These are phyloP conservation scores for Hypothenemus hampei DNA, from an alignment of 1,140 invertebrate species.

Conservation along the genomic window DNA sequence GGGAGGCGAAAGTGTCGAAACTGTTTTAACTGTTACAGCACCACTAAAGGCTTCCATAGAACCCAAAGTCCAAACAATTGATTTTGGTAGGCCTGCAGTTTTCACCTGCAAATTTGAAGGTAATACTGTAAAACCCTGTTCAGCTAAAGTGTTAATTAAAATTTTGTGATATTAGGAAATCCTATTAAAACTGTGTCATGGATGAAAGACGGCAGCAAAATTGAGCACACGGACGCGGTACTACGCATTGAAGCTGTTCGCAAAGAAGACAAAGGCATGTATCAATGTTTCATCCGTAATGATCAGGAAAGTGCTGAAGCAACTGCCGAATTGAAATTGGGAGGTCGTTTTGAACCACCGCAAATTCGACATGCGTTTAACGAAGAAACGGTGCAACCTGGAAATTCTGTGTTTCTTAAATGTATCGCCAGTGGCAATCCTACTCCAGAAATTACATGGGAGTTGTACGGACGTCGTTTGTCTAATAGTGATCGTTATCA, in stretches of 20 bases:
- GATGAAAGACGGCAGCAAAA: constrained; percentile 86
- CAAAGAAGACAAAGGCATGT: constrained; percentile 96
- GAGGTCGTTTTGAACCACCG: constrained; percentile 86
- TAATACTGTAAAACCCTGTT: constrained; percentile 46
- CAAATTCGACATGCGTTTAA: constrained; percentile 81
- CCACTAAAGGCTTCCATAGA: constrained; percentile 82
- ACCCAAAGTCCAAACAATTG: constrained; percentile 84
- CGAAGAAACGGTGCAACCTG: constrained; percentile 82
- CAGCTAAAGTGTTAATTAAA: neutral
- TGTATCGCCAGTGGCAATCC: constrained; percentile 82
- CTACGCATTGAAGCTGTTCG: constrained; percentile 84
- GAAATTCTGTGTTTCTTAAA: constrained; percentile 61
- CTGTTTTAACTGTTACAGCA: constrained; percentile 86
- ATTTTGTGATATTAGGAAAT: constrained; percentile 32
- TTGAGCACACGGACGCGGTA: constrained; percentile 71
- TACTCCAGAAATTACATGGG: constrained; percentile 91
- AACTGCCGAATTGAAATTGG: constrained; percentile 86
- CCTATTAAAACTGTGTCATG: constrained; percentile 68
- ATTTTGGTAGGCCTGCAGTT: constrained; percentile 84
- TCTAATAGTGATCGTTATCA: constrained; percentile 73
- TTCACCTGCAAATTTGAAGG: constrained; percentile 88
- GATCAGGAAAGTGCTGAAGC: constrained; percentile 91
- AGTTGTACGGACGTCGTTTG: constrained; percentile 81
- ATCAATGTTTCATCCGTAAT: constrained; percentile 92
- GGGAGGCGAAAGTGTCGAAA: constrained; percentile 87